Evolutionary conservation across 2,113 vertebrate genomes (phyloP), one percentile per base, ranked within the genome.

Genomic region (Grallaria varia): DNA sequence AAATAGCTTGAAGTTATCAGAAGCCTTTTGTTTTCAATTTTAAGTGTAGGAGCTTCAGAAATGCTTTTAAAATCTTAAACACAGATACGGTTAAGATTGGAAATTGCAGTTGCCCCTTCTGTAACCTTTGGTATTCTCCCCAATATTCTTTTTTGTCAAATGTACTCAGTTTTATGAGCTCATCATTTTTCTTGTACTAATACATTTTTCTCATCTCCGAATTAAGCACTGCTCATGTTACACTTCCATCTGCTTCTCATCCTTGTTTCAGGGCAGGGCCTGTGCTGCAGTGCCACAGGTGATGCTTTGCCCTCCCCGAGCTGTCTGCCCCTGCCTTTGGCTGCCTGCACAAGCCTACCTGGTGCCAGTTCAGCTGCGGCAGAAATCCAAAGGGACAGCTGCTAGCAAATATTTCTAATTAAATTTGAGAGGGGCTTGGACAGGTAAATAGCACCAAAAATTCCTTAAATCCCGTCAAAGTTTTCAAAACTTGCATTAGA

Each of bases 161-260:
- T 69, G 31, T 42, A 33, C 45, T 91, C 75, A 75, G 71, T 94
- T 89, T 94, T 96, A 92, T 92, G 35, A 96, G 76, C 69, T 96
- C 87, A 66, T 97, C 94, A 84, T 96, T 96, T 97, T 96, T 93
- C 80, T 58, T 80, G 42, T 81, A 53, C 94, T 96, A 88, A 93
- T 90, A 55, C 31, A 55, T 96, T 97, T 90, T 78, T 64, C 72
- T 92, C 96, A 96, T 95, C 96, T 93, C 91, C 92, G 97, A 95
- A 95, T 97, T 96, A 97, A 85, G 56, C 28, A 52, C 59, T 79
- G 49, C 76, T 97, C 63, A 58, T 66, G 73, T 49, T 39, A 66
- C 2, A 1, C 49, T 87, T 33, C 62, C 63, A 50, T 58, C 66
- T 90, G 35, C 35, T 87, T 67, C 53, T 85, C 58, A 49, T 12